phyloP scores from a whole-genome alignment of 2,888 invertebrate genomes.

The Agrotis ipsilon region DNA sequence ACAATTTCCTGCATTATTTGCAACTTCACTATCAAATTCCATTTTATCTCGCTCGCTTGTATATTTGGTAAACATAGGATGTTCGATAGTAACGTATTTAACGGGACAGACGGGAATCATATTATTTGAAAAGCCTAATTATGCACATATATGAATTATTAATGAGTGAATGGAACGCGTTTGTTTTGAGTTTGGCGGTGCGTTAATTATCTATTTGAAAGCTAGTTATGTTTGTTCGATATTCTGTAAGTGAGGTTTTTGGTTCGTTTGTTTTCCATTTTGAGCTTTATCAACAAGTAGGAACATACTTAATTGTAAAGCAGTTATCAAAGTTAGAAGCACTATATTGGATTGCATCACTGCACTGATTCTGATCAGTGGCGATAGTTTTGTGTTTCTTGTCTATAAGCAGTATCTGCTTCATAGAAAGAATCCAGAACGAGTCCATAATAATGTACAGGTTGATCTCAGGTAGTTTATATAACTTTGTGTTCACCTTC shows the following conservation, averaged over 20 bases:
- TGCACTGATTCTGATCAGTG: too few relatives aligned
- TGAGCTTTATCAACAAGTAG: not conserved
- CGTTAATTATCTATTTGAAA: slow-evolving; percentile 34
- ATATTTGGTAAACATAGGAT: slow-evolving; percentile 25
- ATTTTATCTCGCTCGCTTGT: slow-evolving; percentile 39
- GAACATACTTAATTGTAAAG: too few relatives aligned
- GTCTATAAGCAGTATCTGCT: too few relatives aligned
- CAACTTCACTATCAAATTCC: slow-evolving; percentile 42
- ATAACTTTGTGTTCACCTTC: too few relatives aligned
- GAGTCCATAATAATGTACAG: too few relatives aligned
- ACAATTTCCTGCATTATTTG: slow-evolving; percentile 41
- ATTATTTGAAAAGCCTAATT: slow-evolving; percentile 60
- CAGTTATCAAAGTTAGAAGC: too few relatives aligned
- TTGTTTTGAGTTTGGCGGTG: slow-evolving; percentile 26
- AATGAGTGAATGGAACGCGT: slow-evolving; percentile 38
- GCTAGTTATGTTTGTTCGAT: slow-evolving; percentile 10
- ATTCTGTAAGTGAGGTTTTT: not conserved
- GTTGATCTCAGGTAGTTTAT: too few relatives aligned
- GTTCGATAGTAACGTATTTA: slow-evolving; percentile 37
- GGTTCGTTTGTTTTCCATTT: slow-evolving; percentile 3
- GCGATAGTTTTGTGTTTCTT: too few relatives aligned
- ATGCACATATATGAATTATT: slow-evolving; percentile 61
- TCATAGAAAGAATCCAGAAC: too few relatives aligned
- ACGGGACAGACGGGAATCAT: slow-evolving; percentile 36
- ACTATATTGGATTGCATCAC: too few relatives aligned